Evolutionary conservation across 1,140 invertebrate species (phyloP), one percentile per base, ranked within the genome.

Genomic region (Calliopsis andreniformis): DNA sequence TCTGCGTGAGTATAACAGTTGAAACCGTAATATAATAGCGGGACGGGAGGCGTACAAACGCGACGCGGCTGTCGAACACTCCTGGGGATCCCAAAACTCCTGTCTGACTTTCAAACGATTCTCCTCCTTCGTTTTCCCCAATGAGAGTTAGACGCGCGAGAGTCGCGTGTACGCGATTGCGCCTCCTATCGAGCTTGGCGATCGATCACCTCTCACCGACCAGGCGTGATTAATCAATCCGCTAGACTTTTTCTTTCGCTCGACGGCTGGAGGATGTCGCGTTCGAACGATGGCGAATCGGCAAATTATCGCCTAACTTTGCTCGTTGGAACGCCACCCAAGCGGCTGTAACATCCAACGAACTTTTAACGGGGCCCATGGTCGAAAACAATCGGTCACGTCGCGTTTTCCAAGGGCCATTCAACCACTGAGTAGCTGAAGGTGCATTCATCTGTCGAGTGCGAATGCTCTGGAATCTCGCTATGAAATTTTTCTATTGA

Each of bases 171-270:
- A 39, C 55, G 30, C 55, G 32, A 6, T 28, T 28, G 30, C 55
- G 55, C 32, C 30, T 58, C 8, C 32, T 12, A n/a, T 18, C 32
- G 55, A 56, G 14, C 55, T 16, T 2, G 3, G 2, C 28, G 53
- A 55, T 55, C 53, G 53, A 55, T n/a, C n/a, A n/a, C 35, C 35
- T 58, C 30, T 20, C 32, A 20, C 55, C 55, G n/a, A n/a, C 32
- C 28, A 58, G 18, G 6, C 55, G 55, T 39, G 55, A 58, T 58
- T 39, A n/a, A 58, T 58, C 32, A 12, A 58, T 58, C 55, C 32
- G 12, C 18, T 30, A 12, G 55, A n/a, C 30, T 6, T 18, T 47
- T 20, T 14, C 18, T 18, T 18, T 18, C 43, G n/a, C 16, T 45
- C 43, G 16, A 2, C 28, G 25, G n/a, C 18, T 47, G n/a, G 49